Evolutionary conservation across 2,888 invertebrate genomes (phyloP).

Genomic region (Choristoneura rosaceana): DNA sequence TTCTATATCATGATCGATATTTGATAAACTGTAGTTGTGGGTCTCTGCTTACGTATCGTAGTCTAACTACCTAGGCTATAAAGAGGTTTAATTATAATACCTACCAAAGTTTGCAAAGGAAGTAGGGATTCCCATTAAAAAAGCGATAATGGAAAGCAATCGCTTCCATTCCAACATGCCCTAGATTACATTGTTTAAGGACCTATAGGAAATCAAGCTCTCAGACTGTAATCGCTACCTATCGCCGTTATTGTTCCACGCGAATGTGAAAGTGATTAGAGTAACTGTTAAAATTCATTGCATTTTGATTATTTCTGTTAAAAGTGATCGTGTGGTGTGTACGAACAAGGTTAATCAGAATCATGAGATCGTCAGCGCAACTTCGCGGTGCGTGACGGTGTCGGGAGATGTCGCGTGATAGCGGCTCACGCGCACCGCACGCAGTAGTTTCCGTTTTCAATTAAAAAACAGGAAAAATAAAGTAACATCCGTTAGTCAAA

Average conservation of each 20-base stretch:
- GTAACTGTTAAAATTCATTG: slow-evolving; percentile 63
- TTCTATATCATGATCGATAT: background rate
- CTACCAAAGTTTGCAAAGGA: background rate
- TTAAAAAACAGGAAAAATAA: slow-evolving; percentile 46
- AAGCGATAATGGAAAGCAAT: slow-evolving; percentile 23
- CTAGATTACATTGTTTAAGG: slow-evolving; percentile 27
- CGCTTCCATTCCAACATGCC: slow-evolving; percentile 13
- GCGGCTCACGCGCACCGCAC: slow-evolving; percentile 50
- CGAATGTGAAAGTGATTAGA: slow-evolving; percentile 44
- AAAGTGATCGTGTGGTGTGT: slow-evolving; percentile 58
- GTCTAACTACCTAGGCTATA: too few relatives aligned
- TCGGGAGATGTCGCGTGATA: slow-evolving; percentile 70
- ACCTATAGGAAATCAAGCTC: slow-evolving; percentile 15
- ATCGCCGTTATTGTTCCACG: slow-evolving; percentile 28
- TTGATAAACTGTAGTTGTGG: slow-evolving; percentile 1
- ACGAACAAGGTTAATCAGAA: slow-evolving; percentile 58
- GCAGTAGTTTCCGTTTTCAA: slow-evolving; percentile 53
- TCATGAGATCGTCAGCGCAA: slow-evolving; percentile 54
- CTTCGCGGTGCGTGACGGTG: slow-evolving; percentile 67
- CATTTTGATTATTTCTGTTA: slow-evolving; percentile 60
- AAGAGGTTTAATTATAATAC: background rate
- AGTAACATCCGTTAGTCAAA: slow-evolving; percentile 34
- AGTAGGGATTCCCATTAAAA: slow-evolving; percentile 7
- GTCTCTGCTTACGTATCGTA: too few relatives aligned
- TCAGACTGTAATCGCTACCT: slow-evolving; percentile 14